Evolutionary conservation across 2,797 vertebrate genomes (phyloP), one percentile per base, ranked within the genome.

Genomic region (Pogonophryne albipinna): DNA sequence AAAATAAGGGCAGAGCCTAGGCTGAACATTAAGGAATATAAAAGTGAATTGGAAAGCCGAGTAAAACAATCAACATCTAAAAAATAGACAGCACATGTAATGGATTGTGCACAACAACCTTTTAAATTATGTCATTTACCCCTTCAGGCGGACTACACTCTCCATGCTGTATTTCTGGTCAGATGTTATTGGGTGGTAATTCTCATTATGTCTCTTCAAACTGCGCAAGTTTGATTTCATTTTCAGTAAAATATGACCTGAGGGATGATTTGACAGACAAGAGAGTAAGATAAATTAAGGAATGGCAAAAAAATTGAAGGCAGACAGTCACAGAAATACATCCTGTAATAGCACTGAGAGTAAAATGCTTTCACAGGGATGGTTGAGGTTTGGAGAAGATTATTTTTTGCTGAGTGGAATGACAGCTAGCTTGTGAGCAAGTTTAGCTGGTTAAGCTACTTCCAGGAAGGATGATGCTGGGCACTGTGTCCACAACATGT

Each of bases 1-100:
- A 93, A 90, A 92, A 93, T 91, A 83, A 81, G 72, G 74, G 53
- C 59, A 60, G 56, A 85, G 45, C 49, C 51, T 51, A 45, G 51
- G 76, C 68, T 76, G 49, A 84, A 82, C 77, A 71, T 76, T 72
- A 79, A 44, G 57, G 74, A 76, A 80, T 77, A 69, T 74, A 55
- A 87, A 80, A 86, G 70, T 56, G 68, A 58, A 86, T 62, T 45
- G 60, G 66, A 74, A 74, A 78, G 59, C 44, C 60, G 62, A 78
- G 58, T 65, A 82, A 75, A 84, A 86, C 64, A 78, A 86, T 75
- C 82, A 82, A 75, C 75, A 80, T 78, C 78, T 85, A 70, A 49
- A 62, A 85, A 83, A 85, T 13, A 78, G 72, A 83, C 52, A 78
- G 78, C 38, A 50, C 50, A 76, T 62, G 63, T 67, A 61, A 85